A percentile compares a stretch with the other conserved stretches of the same genome.
Conservation (phyloP, 2,888 invertebrate species). For the Neoaliturus tenellus region DNA sequence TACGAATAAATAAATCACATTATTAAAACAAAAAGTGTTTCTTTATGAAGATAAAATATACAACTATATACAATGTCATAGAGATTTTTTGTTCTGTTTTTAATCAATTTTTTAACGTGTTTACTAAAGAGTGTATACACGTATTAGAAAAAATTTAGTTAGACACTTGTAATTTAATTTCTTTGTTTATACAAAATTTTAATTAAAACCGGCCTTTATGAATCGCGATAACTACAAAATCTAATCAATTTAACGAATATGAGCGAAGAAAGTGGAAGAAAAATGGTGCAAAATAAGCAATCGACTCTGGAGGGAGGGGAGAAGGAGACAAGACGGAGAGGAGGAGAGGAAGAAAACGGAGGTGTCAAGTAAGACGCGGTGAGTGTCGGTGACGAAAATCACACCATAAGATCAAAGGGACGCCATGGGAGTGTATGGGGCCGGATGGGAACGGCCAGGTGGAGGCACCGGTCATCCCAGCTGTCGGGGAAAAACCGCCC, state of each 20-base stretch:
- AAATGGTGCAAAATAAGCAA: conserved; percentile 55
- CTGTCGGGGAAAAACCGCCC: conserved; percentile 2
- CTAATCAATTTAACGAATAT: conserved; percentile 36
- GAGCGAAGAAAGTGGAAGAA: conserved; percentile 52
- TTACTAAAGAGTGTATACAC: too few species aligned
- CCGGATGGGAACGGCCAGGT: not conserved
- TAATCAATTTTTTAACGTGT: too few species aligned
- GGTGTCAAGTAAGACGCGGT: conserved; percentile 4
- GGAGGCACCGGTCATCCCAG: not conserved
- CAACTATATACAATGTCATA: too few species aligned
- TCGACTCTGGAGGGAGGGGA: conserved; percentile 57
- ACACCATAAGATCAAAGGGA: conserved; percentile 15
- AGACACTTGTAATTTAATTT: not conserved
- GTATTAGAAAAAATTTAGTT: too few species aligned
- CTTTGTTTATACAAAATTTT: not conserved
- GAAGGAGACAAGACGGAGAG: conserved; percentile 29
- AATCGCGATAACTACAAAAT: conserved; percentile 3
- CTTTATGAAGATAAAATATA: too few species aligned
- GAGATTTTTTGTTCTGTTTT: too few species aligned
- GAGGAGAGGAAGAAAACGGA: conserved; percentile 42
- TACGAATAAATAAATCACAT: too few species aligned
- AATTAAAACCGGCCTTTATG: conserved; percentile 28
- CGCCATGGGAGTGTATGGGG: not conserved
- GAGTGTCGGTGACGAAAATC: not conserved
- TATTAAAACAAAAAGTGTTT: too few species aligned